phyloP scores from a whole-genome alignment of 1,140 invertebrate genomes.

The Nixonia krombeini region DNA sequence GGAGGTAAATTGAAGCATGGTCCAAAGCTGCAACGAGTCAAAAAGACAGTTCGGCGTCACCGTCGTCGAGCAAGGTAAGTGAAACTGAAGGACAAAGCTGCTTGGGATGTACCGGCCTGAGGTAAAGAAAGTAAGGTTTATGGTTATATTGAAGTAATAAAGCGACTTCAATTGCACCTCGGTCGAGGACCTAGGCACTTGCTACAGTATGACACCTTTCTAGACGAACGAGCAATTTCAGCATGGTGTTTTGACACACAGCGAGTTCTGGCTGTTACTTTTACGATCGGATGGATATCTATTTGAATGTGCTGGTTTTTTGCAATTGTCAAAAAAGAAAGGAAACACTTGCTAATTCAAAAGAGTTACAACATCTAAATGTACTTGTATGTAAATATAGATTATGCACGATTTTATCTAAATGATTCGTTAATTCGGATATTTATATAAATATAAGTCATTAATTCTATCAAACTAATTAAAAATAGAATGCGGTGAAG shows the following conservation, averaged over 20 bases:
- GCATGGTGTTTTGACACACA: slow-evolving; percentile 64
- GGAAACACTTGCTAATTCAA: not conserved
- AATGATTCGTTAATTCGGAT: no score
- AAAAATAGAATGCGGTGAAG: no score
- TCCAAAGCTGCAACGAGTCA: not conserved
- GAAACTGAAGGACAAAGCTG: slow-evolving; percentile 12
- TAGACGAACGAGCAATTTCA: slow-evolving; percentile 38
- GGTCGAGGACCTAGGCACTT: slow-evolving; percentile 9
- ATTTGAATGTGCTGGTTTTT: slow-evolving; percentile 1
- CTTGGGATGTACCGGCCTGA: slow-evolving; percentile 5
- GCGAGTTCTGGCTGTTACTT: slow-evolving; percentile 64
- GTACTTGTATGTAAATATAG: no score
- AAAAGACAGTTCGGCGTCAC: no score
- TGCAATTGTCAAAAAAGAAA: not conserved
- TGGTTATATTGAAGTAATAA: slow-evolving; percentile 58
- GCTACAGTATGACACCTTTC: slow-evolving; percentile 16
- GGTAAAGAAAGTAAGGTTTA: slow-evolving; percentile 51
- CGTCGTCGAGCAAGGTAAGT: not conserved
- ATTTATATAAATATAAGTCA: no score
- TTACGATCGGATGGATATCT: slow-evolving; percentile 50
- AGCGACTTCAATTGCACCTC: slow-evolving; percentile 43
- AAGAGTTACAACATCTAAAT: no score
- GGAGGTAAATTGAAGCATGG: no score
- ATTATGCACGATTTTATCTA: no score
- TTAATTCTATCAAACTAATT: no score